phyloP scores from a whole-genome alignment of 2,113 vertebrate genomes.

The Corythornis vintsioides region DNA sequence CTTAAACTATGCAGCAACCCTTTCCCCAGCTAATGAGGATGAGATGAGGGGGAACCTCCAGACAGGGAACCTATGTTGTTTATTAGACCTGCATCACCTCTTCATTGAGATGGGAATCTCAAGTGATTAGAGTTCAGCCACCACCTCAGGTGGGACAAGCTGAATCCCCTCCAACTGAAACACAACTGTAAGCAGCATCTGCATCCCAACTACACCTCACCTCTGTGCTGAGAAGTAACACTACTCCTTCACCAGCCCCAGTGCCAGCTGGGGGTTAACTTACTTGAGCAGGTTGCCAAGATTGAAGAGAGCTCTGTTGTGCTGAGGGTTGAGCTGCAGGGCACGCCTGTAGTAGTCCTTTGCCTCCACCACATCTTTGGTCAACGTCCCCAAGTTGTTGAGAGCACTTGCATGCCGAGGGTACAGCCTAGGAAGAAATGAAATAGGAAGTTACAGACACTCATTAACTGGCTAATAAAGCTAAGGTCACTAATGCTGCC shows the following conservation, averaged over 20 bases:
- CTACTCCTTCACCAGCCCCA: background rate
- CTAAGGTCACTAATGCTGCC: background rate
- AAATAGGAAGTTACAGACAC: background rate
- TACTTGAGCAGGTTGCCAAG: constrained; percentile 95
- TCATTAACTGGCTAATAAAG: background rate
- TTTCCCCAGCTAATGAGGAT: background rate
- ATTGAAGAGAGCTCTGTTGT: constrained; percentile 97
- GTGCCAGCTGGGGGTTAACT: constrained; percentile 24
- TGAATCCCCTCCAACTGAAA: background rate
- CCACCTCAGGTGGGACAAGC: background rate
- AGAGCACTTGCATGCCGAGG: constrained; percentile 94
- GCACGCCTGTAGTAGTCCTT: constrained; percentile 90
- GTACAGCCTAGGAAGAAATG: constrained; percentile 80
- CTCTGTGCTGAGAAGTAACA: background rate
- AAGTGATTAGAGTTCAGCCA: background rate
- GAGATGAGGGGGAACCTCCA: background rate
- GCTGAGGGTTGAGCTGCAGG: constrained; percentile 89
- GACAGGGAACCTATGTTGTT: background rate
- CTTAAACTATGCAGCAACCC: background rate
- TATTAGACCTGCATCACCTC: background rate
- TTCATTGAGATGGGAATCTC: background rate
- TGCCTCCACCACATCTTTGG: constrained; percentile 81
- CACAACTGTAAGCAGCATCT: background rate
- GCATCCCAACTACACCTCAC: background rate
- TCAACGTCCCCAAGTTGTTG: constrained; percentile 95